Conservation (phyloP, 2,113 vertebrate genomes). For the Chauna torquata region DNA sequence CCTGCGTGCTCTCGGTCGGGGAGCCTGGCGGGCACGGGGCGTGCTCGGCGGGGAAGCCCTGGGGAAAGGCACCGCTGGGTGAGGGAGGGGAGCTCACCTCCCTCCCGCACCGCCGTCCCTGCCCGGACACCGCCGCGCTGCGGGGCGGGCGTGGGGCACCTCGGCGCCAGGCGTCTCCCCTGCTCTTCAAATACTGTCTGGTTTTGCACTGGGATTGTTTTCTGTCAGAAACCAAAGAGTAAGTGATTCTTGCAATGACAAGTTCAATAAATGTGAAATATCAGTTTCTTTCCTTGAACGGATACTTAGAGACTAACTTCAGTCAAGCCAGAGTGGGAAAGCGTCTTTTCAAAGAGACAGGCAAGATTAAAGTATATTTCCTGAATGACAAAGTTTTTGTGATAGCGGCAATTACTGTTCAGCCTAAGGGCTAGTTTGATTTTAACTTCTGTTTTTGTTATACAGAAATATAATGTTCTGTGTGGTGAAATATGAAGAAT, state of each 20-base stretch:
- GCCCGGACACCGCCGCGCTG: too few relatives aligned
- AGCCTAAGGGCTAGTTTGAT: background rate
- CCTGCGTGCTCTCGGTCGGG: background rate
- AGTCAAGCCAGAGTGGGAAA: background rate
- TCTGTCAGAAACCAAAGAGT: background rate
- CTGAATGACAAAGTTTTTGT: background rate
- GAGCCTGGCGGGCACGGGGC: background rate
- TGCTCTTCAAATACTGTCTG: background rate
- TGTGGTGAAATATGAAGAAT: background rate
- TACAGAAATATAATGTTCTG: background rate
- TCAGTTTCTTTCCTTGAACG: background rate
- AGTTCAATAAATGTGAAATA: background rate
- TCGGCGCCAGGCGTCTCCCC: accelerated
- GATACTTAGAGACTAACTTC: background rate
- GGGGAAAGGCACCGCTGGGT: too few relatives aligned
- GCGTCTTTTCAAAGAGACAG: background rate
- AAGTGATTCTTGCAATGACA: background rate
- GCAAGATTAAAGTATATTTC: background rate
- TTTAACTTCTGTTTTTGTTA: background rate
- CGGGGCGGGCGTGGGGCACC: too few relatives aligned
- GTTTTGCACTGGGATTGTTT: background rate
- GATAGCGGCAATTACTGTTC: background rate
- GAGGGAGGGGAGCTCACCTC: too few relatives aligned
- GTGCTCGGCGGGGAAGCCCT: background rate
- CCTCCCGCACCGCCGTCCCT: too few relatives aligned